Evolutionary conservation across 1,140 invertebrate species (phyloP).

Genomic region (Phymorhynchus buccinoides): DNA sequence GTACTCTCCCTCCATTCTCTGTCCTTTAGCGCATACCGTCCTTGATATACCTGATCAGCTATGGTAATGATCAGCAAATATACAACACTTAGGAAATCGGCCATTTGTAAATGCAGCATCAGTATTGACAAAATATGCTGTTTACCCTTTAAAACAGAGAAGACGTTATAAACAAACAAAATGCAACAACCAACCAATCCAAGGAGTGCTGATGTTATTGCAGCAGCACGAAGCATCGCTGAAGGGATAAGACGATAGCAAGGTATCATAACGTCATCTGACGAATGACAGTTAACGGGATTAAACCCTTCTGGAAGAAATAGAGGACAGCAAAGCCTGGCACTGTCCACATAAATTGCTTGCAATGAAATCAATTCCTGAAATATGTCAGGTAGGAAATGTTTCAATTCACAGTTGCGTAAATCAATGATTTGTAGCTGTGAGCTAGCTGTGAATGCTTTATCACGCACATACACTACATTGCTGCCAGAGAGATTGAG

Average conservation of each 20-base stretch:
- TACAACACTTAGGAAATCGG: background rate
- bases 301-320: background rate
- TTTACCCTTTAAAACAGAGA: background rate
- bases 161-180: background rate
- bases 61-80: background rate
- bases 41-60: background rate
- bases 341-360: background rate
- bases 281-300: background rate
- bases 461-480: constrained; percentile 26
- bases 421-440: background rate
- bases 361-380: background rate
- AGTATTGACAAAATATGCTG: background rate
- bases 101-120: background rate
- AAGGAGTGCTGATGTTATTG: background rate
- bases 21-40: background rate
- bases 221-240: background rate
- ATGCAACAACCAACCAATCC: background rate
- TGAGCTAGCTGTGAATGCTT: background rate
- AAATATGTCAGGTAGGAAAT: background rate
- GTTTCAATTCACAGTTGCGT: background rate
- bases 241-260: background rate
- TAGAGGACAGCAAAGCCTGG: background rate
- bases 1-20: background rate
- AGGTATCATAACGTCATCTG: background rate
- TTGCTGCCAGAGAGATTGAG: constrained; percentile 18